phyloP scores from a whole-genome alignment of 2,888 invertebrate genomes.

The Julus scandinavius region DNA sequence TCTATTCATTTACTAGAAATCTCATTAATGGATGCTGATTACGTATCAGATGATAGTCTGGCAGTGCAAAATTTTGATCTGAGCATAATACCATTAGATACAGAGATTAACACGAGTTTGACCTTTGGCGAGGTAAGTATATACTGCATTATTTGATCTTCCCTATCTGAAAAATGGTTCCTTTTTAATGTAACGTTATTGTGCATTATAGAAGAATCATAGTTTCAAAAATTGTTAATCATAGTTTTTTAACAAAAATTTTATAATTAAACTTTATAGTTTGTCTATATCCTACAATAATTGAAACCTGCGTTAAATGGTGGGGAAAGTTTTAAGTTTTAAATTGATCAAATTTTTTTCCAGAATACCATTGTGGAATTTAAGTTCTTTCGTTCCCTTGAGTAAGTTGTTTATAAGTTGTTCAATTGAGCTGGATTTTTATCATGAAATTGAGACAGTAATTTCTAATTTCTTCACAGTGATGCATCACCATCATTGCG shows the following conservation, averaged over 20 bases:
- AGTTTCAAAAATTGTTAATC: too few relatives aligned
- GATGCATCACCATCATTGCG: slow-evolving; percentile 63
- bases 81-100: slow-evolving; percentile 59
- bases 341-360: not conserved
- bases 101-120: slow-evolving; percentile 61
- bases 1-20: not conserved
- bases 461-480: not conserved
- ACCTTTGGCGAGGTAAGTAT: slow-evolving; percentile 63
- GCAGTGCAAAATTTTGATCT: slow-evolving; percentile 62
- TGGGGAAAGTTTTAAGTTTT: too few relatives aligned
- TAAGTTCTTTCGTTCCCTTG: slow-evolving; percentile 7
- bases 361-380: not conserved
- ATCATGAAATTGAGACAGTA: not conserved
- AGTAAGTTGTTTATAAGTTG: slow-evolving; percentile 5
- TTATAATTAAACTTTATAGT: too few relatives aligned
- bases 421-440: not conserved
- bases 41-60: slow-evolving; percentile 64
- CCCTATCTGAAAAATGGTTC: not conserved
- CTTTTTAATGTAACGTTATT: not conserved
- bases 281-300: too few relatives aligned
- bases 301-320: too few relatives aligned
- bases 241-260: too few relatives aligned
- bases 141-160: not conserved
- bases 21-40: slow-evolving; percentile 66
- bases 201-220: too few relatives aligned